Evolutionary conservation across 2,113 vertebrate genomes (phyloP).

Genomic region (Sphyrna mokarran): DNA sequence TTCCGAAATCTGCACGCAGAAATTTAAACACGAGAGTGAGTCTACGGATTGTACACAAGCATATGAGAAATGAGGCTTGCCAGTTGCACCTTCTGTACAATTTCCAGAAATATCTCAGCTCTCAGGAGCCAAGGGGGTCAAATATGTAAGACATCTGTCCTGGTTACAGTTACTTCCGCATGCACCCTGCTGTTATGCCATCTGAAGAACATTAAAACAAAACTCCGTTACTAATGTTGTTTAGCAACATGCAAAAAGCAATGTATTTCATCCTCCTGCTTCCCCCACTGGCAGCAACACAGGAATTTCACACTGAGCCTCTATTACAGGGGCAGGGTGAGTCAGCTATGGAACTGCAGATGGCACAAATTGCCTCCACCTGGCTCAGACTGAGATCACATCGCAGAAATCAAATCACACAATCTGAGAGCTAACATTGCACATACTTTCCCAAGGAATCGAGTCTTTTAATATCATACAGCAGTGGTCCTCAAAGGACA

Average conservation of each 20-base stretch:
- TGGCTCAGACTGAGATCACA: not conserved
- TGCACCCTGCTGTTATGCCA: constrained; percentile 16
- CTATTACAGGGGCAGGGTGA: constrained; percentile 22
- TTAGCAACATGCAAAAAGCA: constrained; percentile 26
- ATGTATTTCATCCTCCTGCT: not conserved
- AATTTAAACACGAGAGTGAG: not conserved
- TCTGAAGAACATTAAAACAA: constrained; percentile 10
- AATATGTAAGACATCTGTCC: not conserved
- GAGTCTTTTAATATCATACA: not conserved
- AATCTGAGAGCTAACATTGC: not conserved
- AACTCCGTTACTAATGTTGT: constrained; percentile 3
- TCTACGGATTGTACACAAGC: not conserved
- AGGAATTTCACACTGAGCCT: constrained; percentile 5
- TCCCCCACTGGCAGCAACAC: not conserved
- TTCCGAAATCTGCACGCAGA: not conserved
- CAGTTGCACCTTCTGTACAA: not conserved
- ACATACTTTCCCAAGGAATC: not conserved
- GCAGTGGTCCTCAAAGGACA: not conserved
- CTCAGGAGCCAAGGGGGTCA: not conserved
- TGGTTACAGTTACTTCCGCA: not conserved
- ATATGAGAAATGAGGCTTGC: not conserved
- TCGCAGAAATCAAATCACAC: constrained; percentile 2
- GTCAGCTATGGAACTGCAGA: not conserved
- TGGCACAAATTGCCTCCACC: constrained; percentile 20
- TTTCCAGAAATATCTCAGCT: not conserved